Evolutionary conservation across 2,797 vertebrate genomes (phyloP).

Genomic region (Phataginus tetradactyla): DNA sequence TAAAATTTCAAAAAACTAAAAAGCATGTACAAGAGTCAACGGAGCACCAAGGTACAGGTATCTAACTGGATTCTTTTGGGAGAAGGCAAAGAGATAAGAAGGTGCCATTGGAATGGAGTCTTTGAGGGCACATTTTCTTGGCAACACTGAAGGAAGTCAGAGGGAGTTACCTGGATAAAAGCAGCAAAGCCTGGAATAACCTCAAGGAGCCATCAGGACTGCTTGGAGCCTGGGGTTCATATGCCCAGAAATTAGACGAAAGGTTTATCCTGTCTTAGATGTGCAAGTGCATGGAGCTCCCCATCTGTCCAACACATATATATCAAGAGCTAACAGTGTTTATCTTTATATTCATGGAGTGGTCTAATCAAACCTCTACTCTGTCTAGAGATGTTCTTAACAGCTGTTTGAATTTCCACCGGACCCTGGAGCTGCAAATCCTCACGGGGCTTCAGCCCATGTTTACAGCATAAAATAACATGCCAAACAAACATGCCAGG

Average conservation of each 20-base stretch:
- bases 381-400: not conserved
- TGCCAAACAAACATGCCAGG: not conserved
- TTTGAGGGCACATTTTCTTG: not conserved
- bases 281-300: not conserved
- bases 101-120: not conserved
- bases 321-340: not conserved
- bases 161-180: not conserved
- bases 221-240: not conserved
- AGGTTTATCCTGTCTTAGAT: not conserved
- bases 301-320: not conserved
- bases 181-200: not conserved
- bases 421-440: not conserved
- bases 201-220: not conserved
- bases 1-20: constrained; percentile 9
- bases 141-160: not conserved
- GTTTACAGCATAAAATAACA: not conserved
- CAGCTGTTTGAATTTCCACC: not conserved
- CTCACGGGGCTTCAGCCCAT: not conserved
- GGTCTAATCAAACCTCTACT: not conserved
- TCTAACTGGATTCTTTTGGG: not conserved
- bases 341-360: not conserved
- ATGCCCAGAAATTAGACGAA: not conserved
- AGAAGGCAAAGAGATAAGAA: not conserved
- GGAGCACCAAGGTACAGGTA: not conserved
- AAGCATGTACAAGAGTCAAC: not conserved